phyloP scores from a whole-genome alignment of 1,140 invertebrate genomes.

The Trissolcus basalis region DNA sequence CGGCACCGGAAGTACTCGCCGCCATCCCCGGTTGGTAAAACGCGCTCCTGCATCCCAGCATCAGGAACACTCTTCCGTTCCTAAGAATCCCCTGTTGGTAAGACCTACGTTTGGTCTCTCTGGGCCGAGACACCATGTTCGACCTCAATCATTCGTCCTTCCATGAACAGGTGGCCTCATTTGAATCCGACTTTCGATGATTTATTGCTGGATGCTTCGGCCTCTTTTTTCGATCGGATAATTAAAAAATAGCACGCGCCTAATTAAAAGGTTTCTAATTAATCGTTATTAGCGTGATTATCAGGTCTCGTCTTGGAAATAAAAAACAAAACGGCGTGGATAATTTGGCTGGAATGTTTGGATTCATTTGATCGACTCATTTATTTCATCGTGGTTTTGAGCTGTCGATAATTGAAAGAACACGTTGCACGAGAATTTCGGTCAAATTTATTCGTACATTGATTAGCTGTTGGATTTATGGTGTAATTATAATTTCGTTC shows the following conservation, averaged over 20 bases:
- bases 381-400: too few relatives aligned
- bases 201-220: conserved; percentile 6
- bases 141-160: conserved; percentile 8
- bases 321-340: too few relatives aligned
- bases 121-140: background rate
- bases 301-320: too few relatives aligned
- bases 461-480: too few relatives aligned
- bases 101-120: background rate
- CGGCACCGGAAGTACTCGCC: conserved; percentile 28
- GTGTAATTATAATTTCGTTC: too few relatives aligned
- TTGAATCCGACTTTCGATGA: background rate
- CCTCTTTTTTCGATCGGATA: conserved; percentile 5
- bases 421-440: too few relatives aligned
- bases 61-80: background rate
- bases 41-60: background rate
- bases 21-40: conserved; percentile 29
- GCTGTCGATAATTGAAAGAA: too few relatives aligned
- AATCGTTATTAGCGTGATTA: too few relatives aligned
- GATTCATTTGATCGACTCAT: too few relatives aligned
- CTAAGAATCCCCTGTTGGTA: background rate
- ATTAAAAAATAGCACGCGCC: background rate
- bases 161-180: conserved; percentile 23
- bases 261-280: background rate
- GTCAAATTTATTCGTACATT: too few relatives aligned
- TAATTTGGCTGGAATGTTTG: too few relatives aligned